Base-by-base conservation (phyloP, 2,888 invertebrate species). In the Eumerus sabulonum region DNA sequence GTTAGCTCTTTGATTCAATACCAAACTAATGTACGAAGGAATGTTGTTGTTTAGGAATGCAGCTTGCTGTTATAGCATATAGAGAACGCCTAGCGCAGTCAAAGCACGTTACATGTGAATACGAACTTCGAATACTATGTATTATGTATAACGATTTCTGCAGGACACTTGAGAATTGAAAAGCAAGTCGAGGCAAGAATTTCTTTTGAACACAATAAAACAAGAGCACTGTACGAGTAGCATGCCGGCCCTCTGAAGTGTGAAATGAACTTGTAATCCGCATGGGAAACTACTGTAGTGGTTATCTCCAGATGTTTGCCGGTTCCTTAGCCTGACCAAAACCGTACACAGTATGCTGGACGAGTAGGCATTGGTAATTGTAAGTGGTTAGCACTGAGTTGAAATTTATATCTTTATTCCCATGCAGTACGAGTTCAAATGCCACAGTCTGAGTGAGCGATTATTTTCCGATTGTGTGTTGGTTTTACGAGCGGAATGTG, bases 251-350 rank as follows among this genome's bases (percentile, higher is more conserved):
- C 50, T 59, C 44, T 60, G 71, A 64, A 76, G 63, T 64, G 59
- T 76, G 59, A 71, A 76, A 76, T 71, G 48, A 76, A 76, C 76
- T 76, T 59, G 54, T 71, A 76, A 71, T 60, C 59, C 70, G 12
- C 35, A 45, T 44, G 59, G 38, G 45, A 50, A 17, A 35, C 60
- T 45, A 14, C 17, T 14, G 35, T 53, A 71, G 44, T 59, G 42
- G 53, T 53, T 64, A 57, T 54, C 59, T 59, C 48, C 40, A 59
- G 70, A 66, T 59, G 35, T 63, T 47, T 53, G 47, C 40, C 38
- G 38, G 35, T 9, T 36, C 14, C 48, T 48, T 44, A n/a, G n/a
- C n/a, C 35, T 45, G 48, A 12, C 19, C 19, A 48, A n/a, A 9
- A 5, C 16, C 38, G 38, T 19, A 38, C 14, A 48, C 18, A 57